These are phyloP conservation scores for Caerostris extrusa DNA, from an alignment of 1,140 invertebrate species.

Conservation along the genomic window DNA sequence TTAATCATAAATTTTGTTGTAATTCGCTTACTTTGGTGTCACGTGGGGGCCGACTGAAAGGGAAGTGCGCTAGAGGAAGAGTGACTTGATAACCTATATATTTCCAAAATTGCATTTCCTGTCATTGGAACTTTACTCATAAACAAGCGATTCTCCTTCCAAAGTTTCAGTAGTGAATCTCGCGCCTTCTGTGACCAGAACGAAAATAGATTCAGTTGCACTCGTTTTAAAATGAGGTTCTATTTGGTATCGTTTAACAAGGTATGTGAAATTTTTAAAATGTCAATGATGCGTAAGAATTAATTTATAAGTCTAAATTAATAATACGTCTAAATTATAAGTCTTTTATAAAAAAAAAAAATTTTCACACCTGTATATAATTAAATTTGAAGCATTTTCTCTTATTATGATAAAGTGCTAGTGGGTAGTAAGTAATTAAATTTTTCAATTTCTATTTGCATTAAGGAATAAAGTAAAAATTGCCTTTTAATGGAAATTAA, in stretches of 20 bases:
- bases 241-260: background rate
- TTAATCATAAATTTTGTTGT: background rate
- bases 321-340: no score
- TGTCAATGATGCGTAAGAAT: no score
- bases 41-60: background rate
- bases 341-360: no score
- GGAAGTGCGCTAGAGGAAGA: background rate
- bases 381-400: no score
- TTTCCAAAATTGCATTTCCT: slow-evolving; percentile 16
- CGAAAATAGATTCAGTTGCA: background rate
- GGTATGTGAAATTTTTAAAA: background rate
- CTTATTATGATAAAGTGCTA: no score
- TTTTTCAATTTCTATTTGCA: no score
- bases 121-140: background rate
- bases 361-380: no score
- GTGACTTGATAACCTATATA: slow-evolving; percentile 1
- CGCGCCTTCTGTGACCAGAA: background rate
- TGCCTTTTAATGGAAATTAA: no score
- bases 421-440: no score
- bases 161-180: background rate
- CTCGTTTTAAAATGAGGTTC: background rate
- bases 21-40: background rate
- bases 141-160: no score
- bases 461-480: no score
- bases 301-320: no score